Evolutionary conservation across 2,797 vertebrate species (phyloP).

Genomic region (Centropyge bicolor): DNA sequence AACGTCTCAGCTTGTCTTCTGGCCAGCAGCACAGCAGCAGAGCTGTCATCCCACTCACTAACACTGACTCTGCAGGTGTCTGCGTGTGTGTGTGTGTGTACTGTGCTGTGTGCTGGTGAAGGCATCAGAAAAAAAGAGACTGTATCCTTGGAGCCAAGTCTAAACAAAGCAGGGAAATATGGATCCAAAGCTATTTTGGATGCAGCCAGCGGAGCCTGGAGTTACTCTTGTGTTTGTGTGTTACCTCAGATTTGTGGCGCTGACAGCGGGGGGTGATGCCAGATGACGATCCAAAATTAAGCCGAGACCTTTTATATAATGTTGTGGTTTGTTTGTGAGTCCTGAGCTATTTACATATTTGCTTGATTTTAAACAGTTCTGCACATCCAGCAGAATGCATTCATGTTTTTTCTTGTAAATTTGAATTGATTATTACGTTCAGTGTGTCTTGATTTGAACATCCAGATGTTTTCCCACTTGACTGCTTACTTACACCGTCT

Average conservation of each 20-base stretch:
- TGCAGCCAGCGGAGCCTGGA: slow-evolving; percentile 21
- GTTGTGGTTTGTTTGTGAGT: neutral
- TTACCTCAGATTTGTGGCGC: slow-evolving; percentile 17
- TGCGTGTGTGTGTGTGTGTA: slow-evolving; percentile 6
- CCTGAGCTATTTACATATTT: neutral
- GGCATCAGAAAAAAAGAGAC: slow-evolving; percentile 37
- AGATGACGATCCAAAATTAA: slow-evolving; percentile 5
- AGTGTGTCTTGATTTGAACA: neutral
- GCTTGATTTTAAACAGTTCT: neutral
- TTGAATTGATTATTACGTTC: too few species aligned
- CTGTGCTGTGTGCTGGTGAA: slow-evolving; percentile 24
- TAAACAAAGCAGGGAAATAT: slow-evolving; percentile 40
- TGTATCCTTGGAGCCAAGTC: slow-evolving; percentile 44
- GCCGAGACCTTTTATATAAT: neutral
- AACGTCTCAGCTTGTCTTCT: slow-evolving; percentile 67
- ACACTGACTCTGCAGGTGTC: slow-evolving; percentile 56
- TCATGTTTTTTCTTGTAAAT: neutral
- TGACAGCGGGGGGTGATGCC: neutral
- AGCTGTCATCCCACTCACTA: slow-evolving; percentile 71
- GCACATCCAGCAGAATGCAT: neutral
- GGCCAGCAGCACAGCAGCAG: slow-evolving; percentile 64
- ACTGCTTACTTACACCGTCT: neutral
- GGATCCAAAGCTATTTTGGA: slow-evolving; percentile 53
- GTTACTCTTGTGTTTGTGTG: slow-evolving; percentile 16
- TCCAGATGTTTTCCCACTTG: neutral